Evolutionary conservation across 2,888 invertebrate species (phyloP), one percentile per base, ranked within the genome.

Genomic region (Onthophagus sagittarius): DNA sequence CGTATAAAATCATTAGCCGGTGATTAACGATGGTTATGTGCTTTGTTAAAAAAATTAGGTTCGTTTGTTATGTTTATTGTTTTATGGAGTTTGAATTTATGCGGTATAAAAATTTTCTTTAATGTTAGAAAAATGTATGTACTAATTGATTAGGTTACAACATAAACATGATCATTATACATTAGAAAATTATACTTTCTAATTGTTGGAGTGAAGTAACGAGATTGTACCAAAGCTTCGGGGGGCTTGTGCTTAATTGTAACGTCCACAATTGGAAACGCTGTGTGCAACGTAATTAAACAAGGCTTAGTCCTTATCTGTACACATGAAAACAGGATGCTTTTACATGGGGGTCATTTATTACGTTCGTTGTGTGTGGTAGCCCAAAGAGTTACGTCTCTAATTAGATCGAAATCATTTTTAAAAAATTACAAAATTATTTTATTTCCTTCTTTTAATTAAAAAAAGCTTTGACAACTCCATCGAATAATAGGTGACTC

Each of bases 1-100:
- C 75, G 72, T 78, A 78, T 78, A 78, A 78, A 78, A 75, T 76
- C 75, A 77, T 78, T 77, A 76, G 71, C 14, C 72, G 31, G 75
- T 75, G 77, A 77, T 77, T 77, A 77, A 77, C 77, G 76, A 31
- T 67, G 67, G 32, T 67, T 67, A 67, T 23, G 31, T 67, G 31
- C n/a, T 67, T 67, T 67, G 67, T 67, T 67, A 32, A 23, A 67
- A 67, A 67, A 67, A 53, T 53, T 67, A 23, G 67, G 31, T 32
- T 23, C 23, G 23, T 31, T 31, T 67, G 23, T 31, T 31, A n/a
- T 31, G 31, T 67, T 67, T 67, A 67, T 67, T 67, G 32, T 6
- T 67, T 67, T 67, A 67, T 67, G 67, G 67, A 67, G 31, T 67
- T 3, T 15, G 63, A 15, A 53, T 11, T 53, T 11, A 11, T 53